Evolutionary conservation across 2,888 invertebrate species (phyloP).

Genomic region (Ophion ellenae): DNA sequence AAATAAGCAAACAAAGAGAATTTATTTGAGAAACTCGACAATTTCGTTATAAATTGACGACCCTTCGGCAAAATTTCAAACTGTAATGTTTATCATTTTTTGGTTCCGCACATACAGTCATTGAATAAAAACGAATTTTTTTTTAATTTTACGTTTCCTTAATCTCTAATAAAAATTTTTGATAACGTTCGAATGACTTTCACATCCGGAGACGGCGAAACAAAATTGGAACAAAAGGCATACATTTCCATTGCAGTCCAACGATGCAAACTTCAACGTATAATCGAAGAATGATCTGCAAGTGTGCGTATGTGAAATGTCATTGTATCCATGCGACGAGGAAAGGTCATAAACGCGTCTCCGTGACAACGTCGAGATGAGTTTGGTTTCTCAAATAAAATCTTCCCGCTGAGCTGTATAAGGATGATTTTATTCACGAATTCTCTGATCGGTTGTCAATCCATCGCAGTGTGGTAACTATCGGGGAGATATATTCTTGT

Average conservation of each 20-base stretch:
- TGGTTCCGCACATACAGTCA: too few species aligned
- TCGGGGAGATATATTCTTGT: constrained; percentile 33
- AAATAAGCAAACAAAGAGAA: neutral
- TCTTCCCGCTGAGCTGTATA: constrained; percentile 2
- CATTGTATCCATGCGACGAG: constrained; percentile 7
- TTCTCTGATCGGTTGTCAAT: constrained; percentile 54
- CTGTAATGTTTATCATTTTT: neutral
- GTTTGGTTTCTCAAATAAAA: constrained; percentile 23
- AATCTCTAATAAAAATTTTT: too few species aligned
- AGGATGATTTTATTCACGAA: constrained; percentile 49
- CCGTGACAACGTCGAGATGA: constrained; percentile 9
- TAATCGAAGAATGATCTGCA: neutral
- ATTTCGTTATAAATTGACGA: too few species aligned
- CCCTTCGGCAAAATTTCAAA: neutral
- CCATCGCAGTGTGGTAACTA: constrained; percentile 15
- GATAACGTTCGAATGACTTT: too few species aligned
- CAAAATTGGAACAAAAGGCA: neutral
- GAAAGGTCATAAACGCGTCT: neutral
- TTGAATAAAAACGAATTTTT: too few species aligned
- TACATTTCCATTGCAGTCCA: too few species aligned
- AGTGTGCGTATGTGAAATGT: neutral
- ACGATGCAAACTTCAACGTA: too few species aligned
- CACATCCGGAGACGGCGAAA: neutral
- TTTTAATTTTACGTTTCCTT: too few species aligned
- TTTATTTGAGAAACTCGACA: too few species aligned